Evolutionary conservation across 2,113 vertebrate genomes (phyloP), one percentile per base, ranked within the genome.

Genomic region (Leptosomus discolor): DNA sequence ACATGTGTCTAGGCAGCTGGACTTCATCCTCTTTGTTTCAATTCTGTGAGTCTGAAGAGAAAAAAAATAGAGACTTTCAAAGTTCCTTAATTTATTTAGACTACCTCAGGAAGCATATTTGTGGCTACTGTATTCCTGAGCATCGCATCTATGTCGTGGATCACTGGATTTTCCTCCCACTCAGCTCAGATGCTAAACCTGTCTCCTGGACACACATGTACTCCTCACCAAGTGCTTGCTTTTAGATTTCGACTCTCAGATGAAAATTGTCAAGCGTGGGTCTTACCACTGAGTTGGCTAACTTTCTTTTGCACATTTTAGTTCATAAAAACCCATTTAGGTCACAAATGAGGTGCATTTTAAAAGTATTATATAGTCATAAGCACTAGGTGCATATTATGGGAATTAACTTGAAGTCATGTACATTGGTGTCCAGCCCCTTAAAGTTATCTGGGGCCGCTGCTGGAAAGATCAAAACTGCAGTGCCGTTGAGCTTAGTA

Each of bases 71-170:
- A 32, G 4, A 37, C 57, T 64, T 82, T 39, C 17, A 3, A 53
- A 93, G 45, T 83, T 60, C 30, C 19, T 60, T 85, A 29, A 70
- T 85, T 82, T 82, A 41, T 92, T 71, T 85, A 68, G 39, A 26
- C 18, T 64, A 83, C 34, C 34, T 83, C 71, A 60, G 83, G 58
- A 91, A 71, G 57, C 3, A 5, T 50, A 69, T 91, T 86, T 91
- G 37, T 89, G 41, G 32, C 30, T 86, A 45, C 9, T n/a, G 6
- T 34, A 36, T 64, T 83, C 12, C 76, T 34, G 8, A 88, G 23
- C n/a, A 81, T 43, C 73, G n/a, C 20, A 77, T 70, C 43, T 88
- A 26, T 30, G 68, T 73, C 39, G 39, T 48, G 37, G 80, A 57
- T 88, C 13, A 22, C 32, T 43, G 45, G 10, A 23, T 50, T 74